phyloP scores from a whole-genome alignment of 1,140 invertebrate genomes.

The Zaprionus kolodkinae region DNA sequence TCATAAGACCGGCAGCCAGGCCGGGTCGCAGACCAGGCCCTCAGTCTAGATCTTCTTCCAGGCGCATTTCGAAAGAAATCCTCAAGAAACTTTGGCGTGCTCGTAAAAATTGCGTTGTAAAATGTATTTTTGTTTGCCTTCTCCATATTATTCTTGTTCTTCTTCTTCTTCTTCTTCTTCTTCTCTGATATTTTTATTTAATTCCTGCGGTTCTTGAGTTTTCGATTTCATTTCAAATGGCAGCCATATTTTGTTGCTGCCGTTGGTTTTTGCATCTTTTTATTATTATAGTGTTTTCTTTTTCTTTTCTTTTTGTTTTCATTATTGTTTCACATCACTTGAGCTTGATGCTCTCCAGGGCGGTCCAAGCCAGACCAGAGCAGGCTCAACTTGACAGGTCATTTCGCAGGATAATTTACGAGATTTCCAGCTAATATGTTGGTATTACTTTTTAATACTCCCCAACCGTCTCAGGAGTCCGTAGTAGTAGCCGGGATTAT shows the following conservation, averaged over 20 bases:
- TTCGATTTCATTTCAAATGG: constrained; percentile 80
- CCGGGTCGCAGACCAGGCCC: too few relatives aligned
- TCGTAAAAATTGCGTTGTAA: constrained; percentile 81
- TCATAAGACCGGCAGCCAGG: constrained; percentile 62
- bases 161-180: neutral
- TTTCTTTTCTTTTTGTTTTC: neutral
- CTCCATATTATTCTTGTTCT: constrained; percentile 7
- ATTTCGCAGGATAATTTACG: constrained; percentile 72
- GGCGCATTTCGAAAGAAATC: constrained; percentile 47
- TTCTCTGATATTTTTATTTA: constrained; percentile 27
- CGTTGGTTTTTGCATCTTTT: constrained; percentile 64
- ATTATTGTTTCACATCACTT: constrained; percentile 48
- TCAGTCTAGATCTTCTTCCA: constrained; percentile 12
- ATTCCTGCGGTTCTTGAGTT: constrained; percentile 61
- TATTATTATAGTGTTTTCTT: constrained; percentile 10
- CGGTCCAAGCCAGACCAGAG: constrained; percentile 27
- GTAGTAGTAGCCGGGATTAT: constrained; percentile 69
- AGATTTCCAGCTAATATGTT: constrained; percentile 79
- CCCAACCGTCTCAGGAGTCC: too few relatives aligned
- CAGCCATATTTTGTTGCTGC: constrained; percentile 55
- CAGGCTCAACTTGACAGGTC: constrained; percentile 62
- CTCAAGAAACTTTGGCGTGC: constrained; percentile 59
- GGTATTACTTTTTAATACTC: constrained; percentile 72
- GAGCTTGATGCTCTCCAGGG: constrained; percentile 49
- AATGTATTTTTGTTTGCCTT: constrained; percentile 67